Evolutionary conservation across 2,888 invertebrate species (phyloP), one percentile per base, ranked within the genome.

Genomic region (Nymphalis polychloros): DNA sequence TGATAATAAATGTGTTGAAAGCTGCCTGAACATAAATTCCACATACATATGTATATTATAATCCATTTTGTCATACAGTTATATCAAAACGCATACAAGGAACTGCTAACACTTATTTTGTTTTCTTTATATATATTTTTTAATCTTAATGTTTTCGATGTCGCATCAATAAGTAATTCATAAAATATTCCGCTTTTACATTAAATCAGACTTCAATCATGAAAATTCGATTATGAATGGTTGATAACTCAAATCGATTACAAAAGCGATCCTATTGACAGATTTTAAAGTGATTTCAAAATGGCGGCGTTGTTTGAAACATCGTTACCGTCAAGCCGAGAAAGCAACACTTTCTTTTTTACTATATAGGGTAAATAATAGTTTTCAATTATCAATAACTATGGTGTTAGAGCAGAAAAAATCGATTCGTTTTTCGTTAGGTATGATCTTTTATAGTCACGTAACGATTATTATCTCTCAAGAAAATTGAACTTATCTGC

Each of bases 301-400:
- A 83, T 82, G 81, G 84, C 84, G 81, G 83, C 82, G 79, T 76
- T 46, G 16, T 41, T 49, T 10, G 68, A 62, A 66, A 57, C 41
- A 49, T 62, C 61, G 80, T 84, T 81, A 79, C 77, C 75, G 76
- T 79, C 77, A 78, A 81, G 78, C 75, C 80, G 85, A 83, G 88
- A 90, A 89, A 89, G 88, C 79, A 77, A 78, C 80, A 82, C 89
- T 90, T 89, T 90, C 87, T 86, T 84, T 71, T 78, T 73, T 76
- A 76, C 81, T 82, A 85, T 84, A 79, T 87, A 85, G 80, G 83
- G 84, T 83, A 84, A 83, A 84, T 83, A 84, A 86, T 84, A 76
- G 78, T 78, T 78, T 81, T 83, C 79, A 81, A 83, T 83, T 77
- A 68, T 55, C 35, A 53, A 53, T 46, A 31, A 55, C 71, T 55